A percentile compares a stretch with the other conserved stretches of the same genome.
These are phyloP conservation scores for Centropus unirufus DNA, from an alignment of 2,113 vertebrate species.

Conservation along the genomic window DNA sequence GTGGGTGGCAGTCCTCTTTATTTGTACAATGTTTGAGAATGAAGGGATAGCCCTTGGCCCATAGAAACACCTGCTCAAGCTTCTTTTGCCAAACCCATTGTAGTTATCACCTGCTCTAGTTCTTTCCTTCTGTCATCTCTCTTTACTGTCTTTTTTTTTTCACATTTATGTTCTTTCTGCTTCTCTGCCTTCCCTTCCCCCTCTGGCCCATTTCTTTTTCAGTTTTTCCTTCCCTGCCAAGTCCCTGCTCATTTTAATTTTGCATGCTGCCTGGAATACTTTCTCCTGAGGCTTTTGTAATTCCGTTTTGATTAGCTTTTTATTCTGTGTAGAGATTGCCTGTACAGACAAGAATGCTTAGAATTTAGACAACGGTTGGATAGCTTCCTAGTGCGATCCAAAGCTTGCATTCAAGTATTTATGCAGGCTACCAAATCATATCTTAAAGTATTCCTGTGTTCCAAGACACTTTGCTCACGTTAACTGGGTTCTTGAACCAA, in stretches of 20 bases:
- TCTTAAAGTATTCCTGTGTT: background rate
- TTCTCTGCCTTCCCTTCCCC: background rate
- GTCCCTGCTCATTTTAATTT: background rate
- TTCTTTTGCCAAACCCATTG: background rate
- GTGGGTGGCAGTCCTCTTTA: background rate
- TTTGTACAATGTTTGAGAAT: background rate
- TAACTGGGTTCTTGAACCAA: background rate
- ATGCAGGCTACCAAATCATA: background rate
- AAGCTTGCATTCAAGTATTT: background rate
- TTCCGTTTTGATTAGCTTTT: constrained; percentile 32
- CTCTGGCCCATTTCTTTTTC: background rate
- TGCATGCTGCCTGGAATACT: background rate
- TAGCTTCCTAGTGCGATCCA: background rate
- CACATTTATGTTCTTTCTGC: background rate
- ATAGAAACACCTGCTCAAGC: background rate
- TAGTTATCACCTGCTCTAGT: background rate
- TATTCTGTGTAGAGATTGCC: background rate
- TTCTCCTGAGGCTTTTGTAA: constrained; percentile 1
- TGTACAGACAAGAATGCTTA: constrained; percentile 12
- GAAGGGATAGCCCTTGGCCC: background rate
- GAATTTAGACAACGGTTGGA: background rate
- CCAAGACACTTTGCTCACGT: background rate
- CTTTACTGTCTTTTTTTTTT: background rate
- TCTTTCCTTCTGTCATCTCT: background rate
- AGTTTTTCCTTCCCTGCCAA: constrained; percentile 5